Evolutionary conservation across 2,888 invertebrate species (phyloP), one percentile per base, ranked within the genome.

Genomic region (Pseudeuparius sepicola): DNA sequence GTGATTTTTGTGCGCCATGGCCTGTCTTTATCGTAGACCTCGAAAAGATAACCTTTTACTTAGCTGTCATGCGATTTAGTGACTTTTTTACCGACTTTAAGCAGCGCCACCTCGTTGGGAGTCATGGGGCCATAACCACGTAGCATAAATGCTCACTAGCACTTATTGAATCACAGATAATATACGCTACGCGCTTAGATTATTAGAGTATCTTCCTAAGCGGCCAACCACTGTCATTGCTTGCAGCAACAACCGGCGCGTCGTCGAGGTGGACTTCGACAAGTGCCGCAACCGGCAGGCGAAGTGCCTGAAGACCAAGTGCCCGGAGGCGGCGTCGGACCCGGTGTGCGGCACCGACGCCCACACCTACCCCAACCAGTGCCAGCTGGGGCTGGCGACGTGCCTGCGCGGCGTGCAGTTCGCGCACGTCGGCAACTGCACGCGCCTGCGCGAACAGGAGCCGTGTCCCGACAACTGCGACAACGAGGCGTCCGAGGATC

Each of bases 341-440:
- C 84, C 83, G 2, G 78, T 89, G n/a, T 90, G 90, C 52, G 90
- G 89, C 2, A 87, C 87, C 4, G 89, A 90, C 52, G 87, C 88
- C 10, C 76, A 75, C 43, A 85, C 86, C 1, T 90, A 90, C 65
- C 71, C 72, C 42, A 87, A 84, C 57, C 78, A 82, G 49, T 90
- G 89, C 57, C 78, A 80, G 42, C 63, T 90, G 46, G 83, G 83
- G 52, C 74, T 83, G 39, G 87, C 87, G 12, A 80, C 84, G 28
- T 89, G 93, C 60, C 66, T 87, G 77, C 87, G 65, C 75, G 85
- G 87, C 35, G 78, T 90, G 18, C 86, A 88, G 59, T 64, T 88
- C 53, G 88, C 90, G 2, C 90, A 90, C 60, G 75, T 87, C 49
- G 90, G 90, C 5, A 79, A 84, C 57, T 90, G 90, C 61, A 83